Percentiles rank a stretch among this genome's conserved stretches.
Evolutionary conservation across 2,113 vertebrate genomes (phyloP).

Genomic region (Hemibagrus wyckioides): DNA sequence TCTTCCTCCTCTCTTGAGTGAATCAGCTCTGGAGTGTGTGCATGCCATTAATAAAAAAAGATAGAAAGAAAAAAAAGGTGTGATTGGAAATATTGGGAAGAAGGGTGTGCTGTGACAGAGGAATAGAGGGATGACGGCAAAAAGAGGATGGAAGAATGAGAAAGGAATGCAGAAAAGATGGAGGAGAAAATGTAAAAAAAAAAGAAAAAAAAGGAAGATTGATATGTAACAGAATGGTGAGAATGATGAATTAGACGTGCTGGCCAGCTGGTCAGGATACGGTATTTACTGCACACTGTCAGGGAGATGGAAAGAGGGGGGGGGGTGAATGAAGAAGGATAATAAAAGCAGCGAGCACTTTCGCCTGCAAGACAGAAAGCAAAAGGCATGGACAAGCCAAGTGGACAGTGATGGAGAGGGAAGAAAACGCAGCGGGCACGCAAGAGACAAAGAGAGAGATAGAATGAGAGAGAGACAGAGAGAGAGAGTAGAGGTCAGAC

Average conservation of each 20-base stretch:
- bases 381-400: constrained; percentile 48
- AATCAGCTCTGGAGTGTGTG: not conserved
- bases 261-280: constrained; percentile 62
- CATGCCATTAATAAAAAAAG: not conserved
- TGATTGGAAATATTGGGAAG: not conserved
- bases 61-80: not conserved
- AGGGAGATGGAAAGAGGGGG: constrained; percentile 34
- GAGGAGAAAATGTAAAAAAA: not conserved
- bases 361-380: constrained; percentile 47
- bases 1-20: not conserved
- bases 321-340: constrained; percentile 5
- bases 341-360: constrained; percentile 57
- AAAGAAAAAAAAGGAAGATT: not conserved
- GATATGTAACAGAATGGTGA: constrained; percentile 59
- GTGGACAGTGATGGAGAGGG: constrained; percentile 55
- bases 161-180: not conserved
- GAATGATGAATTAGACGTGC: constrained; percentile 64
- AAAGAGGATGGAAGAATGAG: not conserved
- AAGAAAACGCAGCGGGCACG: constrained; percentile 24
- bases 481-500: constrained; percentile 57
- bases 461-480: constrained; percentile 45
- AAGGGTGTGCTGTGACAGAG: not conserved
- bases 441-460: constrained; percentile 25
- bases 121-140: not conserved
- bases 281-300: constrained; percentile 45